phyloP scores from a whole-genome alignment of 2,113 vertebrate species.

The Plectropomus leopardus region DNA sequence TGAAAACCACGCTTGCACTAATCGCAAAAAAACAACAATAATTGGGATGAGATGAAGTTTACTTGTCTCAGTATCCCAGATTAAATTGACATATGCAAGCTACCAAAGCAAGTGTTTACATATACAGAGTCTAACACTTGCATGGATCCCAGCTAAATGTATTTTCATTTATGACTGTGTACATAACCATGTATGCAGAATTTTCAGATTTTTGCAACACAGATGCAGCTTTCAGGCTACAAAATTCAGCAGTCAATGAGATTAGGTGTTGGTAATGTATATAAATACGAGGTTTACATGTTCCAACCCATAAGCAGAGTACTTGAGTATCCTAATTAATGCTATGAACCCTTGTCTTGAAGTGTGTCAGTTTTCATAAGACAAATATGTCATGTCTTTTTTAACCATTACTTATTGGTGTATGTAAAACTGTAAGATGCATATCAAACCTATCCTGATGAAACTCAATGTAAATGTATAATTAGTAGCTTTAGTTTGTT shows the following conservation, averaged over 20 bases:
- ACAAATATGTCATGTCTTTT: neutral
- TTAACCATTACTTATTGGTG: too few relatives aligned
- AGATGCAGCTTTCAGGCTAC: neutral
- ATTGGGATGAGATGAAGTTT: conserved; percentile 43
- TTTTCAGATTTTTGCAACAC: neutral
- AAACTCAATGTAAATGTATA: neutral
- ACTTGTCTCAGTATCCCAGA: conserved; percentile 40
- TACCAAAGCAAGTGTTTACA: conserved; percentile 28
- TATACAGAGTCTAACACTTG: conserved; percentile 5
- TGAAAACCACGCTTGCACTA: conserved; percentile 24
- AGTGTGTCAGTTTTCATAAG: neutral
- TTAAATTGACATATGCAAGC: conserved; percentile 31
- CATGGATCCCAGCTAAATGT: neutral
- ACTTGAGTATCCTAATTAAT: neutral
- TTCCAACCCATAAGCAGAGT: neutral
- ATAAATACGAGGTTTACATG: neutral
- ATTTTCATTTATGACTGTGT: neutral
- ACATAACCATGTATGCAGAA: neutral
- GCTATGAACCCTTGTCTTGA: neutral
- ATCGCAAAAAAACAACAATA: conserved; percentile 45
- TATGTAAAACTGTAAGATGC: too few relatives aligned
- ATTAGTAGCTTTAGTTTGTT: neutral
- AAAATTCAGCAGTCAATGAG: neutral
- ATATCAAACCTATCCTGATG: neutral
- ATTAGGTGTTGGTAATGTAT: conserved; percentile 11